Percentiles rank a stretch among this genome's conserved stretches.
phyloP scores from a whole-genome alignment of 2,888 invertebrate species.

The Caenorhabditis virilis region DNA sequence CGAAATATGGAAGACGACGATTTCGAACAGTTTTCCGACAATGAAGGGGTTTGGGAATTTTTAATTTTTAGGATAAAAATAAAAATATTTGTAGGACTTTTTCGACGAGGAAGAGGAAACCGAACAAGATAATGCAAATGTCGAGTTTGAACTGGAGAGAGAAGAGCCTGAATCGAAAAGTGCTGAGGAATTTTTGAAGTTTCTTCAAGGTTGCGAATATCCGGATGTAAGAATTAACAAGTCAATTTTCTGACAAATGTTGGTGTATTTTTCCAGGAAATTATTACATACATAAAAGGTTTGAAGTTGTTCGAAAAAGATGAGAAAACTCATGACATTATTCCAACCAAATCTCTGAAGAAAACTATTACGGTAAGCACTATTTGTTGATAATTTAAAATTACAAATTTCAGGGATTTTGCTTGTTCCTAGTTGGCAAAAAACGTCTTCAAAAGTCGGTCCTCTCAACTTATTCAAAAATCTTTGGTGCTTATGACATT shows the following conservation, averaged over 20 bases:
- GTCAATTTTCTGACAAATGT: not conserved
- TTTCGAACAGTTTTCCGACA: conserved; percentile 5
- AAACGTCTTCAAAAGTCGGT: conserved; percentile 21
- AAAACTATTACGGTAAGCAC: conserved; percentile 12
- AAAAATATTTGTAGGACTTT: not conserved
- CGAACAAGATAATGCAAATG: conserved; percentile 15
- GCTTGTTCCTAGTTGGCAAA: conserved; percentile 14
- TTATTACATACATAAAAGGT: conserved; percentile 15
- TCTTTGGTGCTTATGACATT: conserved; percentile 36
- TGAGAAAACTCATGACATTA: conserved; percentile 15
- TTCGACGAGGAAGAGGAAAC: conserved; percentile 10
- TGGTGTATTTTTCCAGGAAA: conserved; percentile 15
- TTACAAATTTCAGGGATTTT: conserved; percentile 24
- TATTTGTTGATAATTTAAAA: not conserved
- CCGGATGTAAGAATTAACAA: conserved; percentile 9
- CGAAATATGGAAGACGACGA: conserved; percentile 2
- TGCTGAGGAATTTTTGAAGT: conserved; percentile 29
- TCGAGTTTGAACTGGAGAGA: conserved; percentile 30
- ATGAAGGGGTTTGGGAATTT: conserved; percentile 3
- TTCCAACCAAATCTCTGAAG: conserved; percentile 28
- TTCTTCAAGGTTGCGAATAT: conserved; percentile 17
- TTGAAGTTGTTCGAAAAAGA: conserved; percentile 29
- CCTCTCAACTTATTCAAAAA: conserved; percentile 14
- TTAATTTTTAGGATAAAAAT: not conserved
- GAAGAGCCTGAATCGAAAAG: conserved; percentile 17